phyloP scores from a whole-genome alignment of 2,797 vertebrate species.

The Melopsittacus undulatus region DNA sequence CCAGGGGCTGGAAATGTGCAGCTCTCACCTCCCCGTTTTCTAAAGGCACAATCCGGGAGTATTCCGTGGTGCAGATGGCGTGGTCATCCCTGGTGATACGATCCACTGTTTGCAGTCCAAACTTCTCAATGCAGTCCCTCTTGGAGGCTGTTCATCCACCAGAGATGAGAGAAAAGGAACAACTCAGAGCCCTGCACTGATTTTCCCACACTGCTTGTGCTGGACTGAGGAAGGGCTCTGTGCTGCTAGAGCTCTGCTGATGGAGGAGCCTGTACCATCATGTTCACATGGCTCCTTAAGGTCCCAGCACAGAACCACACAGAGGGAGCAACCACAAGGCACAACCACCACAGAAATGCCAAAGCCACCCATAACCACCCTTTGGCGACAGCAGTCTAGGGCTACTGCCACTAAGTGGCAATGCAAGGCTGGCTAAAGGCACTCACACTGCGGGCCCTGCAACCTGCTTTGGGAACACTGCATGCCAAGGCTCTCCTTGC shows the following conservation, averaged over 20 bases:
- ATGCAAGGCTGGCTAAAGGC: constrained; percentile 26
- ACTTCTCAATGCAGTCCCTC: constrained; percentile 93
- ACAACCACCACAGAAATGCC: neutral
- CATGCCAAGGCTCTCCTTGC: neutral
- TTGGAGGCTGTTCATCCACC: constrained; percentile 83
- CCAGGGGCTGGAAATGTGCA: neutral
- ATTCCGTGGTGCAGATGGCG: constrained; percentile 89
- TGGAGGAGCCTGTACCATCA: neutral
- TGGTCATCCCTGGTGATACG: constrained; percentile 86
- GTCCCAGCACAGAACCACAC: neutral
- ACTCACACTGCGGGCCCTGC: neutral
- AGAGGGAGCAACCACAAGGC: neutral
- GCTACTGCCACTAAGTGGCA: constrained; percentile 55
- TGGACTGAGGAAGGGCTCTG: neutral
- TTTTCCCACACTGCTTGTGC: neutral
- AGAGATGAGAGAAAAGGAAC: neutral
- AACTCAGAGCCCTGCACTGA: neutral
- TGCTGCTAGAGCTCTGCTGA: neutral
- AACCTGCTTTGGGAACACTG: neutral
- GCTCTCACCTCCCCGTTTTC: constrained; percentile 92
- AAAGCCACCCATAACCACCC: neutral
- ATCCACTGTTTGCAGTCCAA: constrained; percentile 86
- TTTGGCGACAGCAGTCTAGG: neutral
- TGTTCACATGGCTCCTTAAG: fast-evolving
- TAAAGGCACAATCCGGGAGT: constrained; percentile 92